Evolutionary conservation across 2,888 invertebrate genomes (phyloP), one percentile per base, ranked within the genome.

Genomic region (Metacarcinus magister): DNA sequence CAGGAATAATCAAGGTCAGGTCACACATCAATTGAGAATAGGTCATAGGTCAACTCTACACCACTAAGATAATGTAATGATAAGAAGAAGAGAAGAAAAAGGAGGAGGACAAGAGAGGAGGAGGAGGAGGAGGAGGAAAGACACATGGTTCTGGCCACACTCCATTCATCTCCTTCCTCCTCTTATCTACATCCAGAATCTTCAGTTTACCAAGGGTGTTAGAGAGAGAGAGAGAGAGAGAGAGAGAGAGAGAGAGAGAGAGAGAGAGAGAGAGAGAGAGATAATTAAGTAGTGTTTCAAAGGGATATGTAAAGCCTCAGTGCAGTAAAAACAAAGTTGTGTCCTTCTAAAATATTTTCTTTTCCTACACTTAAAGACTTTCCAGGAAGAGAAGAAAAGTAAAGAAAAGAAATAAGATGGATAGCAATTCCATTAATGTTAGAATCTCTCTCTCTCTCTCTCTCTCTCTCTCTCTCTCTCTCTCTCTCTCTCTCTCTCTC

Each of bases 251-350:
- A 82, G 32, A 82, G 32, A 82, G 82, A 32, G 32, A 82, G 82
- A 82, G 82, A 82, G 82, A 82, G 82, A 82, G 82, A 82, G 82
- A 82, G 82, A 82, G 82, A 82, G 82, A 82, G 82, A 82, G 82
- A 82, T 28, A 82, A 67, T 82, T 82, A 28, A 32, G 10, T 82
- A 82, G 32, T 82, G 82, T 82, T 7, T 32, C 32, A 32, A 82
- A 8, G 32, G 82, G 82, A 82, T 32, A 7, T 32, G 28, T 28
- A 32, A 19, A 82, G 82, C 82, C 32, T 82, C 13, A 32, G 32
- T 82, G 32, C 82, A 32, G 10, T 82, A 82, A 82, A 82, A 82
- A 82, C 32, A 8, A 82, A 32, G 13, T n/a, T 28, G 82, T 82
- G 19, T n/a, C 67, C 48, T 13, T 48, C 67, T n/a, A 2, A 23